Base-by-base conservation (phyloP, 1,140 invertebrate species). In the Arion vulgaris region DNA sequence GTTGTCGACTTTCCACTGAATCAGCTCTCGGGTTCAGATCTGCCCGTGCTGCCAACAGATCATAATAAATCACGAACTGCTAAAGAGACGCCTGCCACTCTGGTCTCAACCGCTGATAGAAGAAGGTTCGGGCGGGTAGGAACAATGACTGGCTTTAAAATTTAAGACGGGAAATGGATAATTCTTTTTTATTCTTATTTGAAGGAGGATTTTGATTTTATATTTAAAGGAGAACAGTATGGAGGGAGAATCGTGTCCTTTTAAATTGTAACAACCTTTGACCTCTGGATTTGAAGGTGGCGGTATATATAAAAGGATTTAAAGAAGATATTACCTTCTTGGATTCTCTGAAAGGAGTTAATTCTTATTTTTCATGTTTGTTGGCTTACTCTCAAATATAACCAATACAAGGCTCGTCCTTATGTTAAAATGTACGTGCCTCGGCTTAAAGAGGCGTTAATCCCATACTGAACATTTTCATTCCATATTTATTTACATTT, bases 21-120 rank as follows among this genome's bases (percentile, higher is more conserved):
- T 78, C 76, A 49, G 74, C 32, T 34, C 74, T 45, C n/a, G 28
- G 76, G 26, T 78, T 66, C 66, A 78, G 57, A 78, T 66, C 26
- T 66, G 53, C 53, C 76, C 13, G 34, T 36, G 57, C 76, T 78
- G 76, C 76, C 76, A 78, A 78, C 76, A 78, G 76, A 78, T 78
- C 76, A 66, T 57, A 66, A 78, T 78, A 78, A 78, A 78, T 78
- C 76, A 57, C 53, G 28, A 34, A 23, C 53, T 45, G 28, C 51
- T 78, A 78, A 78, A 53, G 76, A 78, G 76, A 78, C 62, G 76
- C 45, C 76, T 78, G 76, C 51, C 76, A 78, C 76, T 68, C 76
- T 41, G 45, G 74, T 36, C 74, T 57, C 41, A 45, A 34, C 76
- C 34, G 76, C 17, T 78, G 62, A 68, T 78, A 57, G 57, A 62